Conservation (phyloP, 2,888 invertebrate genomes). For the Fissipunctia ypsillon region DNA sequence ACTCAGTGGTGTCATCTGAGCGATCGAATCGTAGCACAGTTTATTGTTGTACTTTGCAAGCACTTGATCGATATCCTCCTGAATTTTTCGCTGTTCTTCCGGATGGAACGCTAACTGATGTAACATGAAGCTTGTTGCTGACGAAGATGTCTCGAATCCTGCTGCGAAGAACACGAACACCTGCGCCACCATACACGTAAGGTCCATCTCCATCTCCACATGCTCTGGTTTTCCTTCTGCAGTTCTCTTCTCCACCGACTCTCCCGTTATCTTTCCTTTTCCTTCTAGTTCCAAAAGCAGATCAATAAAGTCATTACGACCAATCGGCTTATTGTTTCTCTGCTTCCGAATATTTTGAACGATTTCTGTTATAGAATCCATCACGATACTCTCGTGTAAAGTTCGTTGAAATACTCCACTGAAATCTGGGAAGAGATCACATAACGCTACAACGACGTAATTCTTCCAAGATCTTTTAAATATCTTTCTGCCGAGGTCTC, state of each 20-base stretch:
- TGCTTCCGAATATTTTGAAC: conserved; percentile 73
- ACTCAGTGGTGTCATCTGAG: conserved; percentile 76
- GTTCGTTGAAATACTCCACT: conserved; percentile 55
- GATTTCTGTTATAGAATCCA: conserved; percentile 67
- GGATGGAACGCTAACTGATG: conserved; percentile 83
- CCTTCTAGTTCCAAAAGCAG: conserved; percentile 73
- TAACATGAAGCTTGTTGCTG: conserved; percentile 80
- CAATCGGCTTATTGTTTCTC: conserved; percentile 76
- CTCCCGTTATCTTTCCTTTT: conserved; percentile 77
- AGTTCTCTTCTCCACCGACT: conserved; percentile 76
- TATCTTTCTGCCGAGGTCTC: conserved; percentile 71
- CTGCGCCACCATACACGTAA: conserved; percentile 75
- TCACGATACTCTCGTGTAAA: conserved; percentile 57
- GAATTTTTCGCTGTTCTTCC: conserved; percentile 79
- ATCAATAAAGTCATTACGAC: conserved; percentile 79
- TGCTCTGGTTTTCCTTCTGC: conserved; percentile 74
- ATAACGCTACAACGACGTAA: conserved; percentile 63
- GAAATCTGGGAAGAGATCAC: conserved; percentile 75
- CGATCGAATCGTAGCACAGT: conserved; percentile 79
- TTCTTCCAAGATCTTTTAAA: conserved; percentile 67
- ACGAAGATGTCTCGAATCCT: conserved; percentile 87
- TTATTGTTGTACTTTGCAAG: conserved; percentile 76
- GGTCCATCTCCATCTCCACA: conserved; percentile 76
- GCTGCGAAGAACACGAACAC: conserved; percentile 83
- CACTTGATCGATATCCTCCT: conserved; percentile 80